Evolutionary conservation across 2,113 vertebrate species (phyloP).

Genomic region (Riparia riparia): DNA sequence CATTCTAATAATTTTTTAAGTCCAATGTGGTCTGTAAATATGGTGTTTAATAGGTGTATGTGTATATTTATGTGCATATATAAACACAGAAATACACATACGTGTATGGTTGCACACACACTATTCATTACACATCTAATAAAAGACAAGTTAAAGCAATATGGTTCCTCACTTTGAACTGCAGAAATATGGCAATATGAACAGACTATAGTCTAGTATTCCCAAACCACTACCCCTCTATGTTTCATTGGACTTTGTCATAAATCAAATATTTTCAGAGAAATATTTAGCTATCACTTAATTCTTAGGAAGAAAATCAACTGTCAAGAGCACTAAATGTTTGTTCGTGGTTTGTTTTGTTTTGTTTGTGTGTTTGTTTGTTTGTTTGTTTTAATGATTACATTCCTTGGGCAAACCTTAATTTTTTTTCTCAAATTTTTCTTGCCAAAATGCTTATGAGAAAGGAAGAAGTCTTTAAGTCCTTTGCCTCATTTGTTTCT

Average conservation of each 20-base stretch:
- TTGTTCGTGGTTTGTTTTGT: background rate
- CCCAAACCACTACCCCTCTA: background rate
- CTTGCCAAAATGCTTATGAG: slow-evolving; percentile 10
- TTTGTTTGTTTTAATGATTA: background rate
- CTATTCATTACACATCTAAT: background rate
- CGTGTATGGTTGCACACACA: fast-evolving
- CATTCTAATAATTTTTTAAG: background rate
- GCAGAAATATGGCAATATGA: background rate
- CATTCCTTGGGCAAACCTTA: background rate
- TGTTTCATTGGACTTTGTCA: background rate
- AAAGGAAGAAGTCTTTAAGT: slow-evolving; percentile 38
- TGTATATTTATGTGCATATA: background rate
- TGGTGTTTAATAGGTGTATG: background rate
- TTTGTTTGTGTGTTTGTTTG: no score
- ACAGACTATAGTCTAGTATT: background rate
- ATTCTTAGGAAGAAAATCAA: background rate
- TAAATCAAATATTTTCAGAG: background rate
- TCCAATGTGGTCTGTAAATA: background rate
- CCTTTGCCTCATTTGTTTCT: background rate
- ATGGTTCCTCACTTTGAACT: background rate
- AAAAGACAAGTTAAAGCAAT: background rate
- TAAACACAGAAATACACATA: background rate
- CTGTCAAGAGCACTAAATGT: background rate
- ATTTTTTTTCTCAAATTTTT: background rate
- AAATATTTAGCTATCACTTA: background rate